Evolutionary conservation across 2,888 invertebrate species (phyloP), one percentile per base, ranked within the genome.

Genomic region (Rhopalosiphum nymphaeae): DNA sequence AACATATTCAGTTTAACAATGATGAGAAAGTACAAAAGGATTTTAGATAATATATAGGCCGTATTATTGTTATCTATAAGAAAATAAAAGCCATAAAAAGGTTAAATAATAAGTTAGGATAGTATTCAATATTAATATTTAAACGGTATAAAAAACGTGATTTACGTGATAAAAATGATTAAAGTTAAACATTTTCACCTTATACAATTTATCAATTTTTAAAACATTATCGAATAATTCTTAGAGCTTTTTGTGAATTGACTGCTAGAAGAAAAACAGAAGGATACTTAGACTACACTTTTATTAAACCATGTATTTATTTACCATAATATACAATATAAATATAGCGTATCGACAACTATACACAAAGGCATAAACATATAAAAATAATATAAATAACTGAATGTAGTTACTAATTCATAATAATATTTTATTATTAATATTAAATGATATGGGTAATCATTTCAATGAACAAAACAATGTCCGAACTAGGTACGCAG

Each of bases 11-110:
- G 85, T 84, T 56, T 42, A n/a, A 53, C 91, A 42, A 84, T 84
- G 91, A 86, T 86, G 85, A 57, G 91, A 91, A 91, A 91, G 91
- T 91, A 57, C 26, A 56, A 10, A 21, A 57, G 25, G 5, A 57
- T 57, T 42, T 42, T 36, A 78, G 46, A 78, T 11, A 49, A 57
- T 57, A 49, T 67, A 67, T 84, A 42, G 91, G 53, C 53, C 53
- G 16, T 53, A 13, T 42, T 42, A 78, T 16, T 67, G 9, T 90
- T 44, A 67, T 29, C 85, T 29, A 85, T 3, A 44, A 44, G 11
- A 26, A 57, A 91, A 91, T 36, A 44, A 84, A 53, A 84, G 16
- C 53, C 13, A 21, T 53, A 53, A 84, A 53, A 42, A 53, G 78
- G 36, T 53, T 42, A 42, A 91, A 78, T 49, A 49, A 84, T 84